Evolutionary conservation across 1,140 invertebrate species (phyloP).

Genomic region (Apis laboriosa): DNA sequence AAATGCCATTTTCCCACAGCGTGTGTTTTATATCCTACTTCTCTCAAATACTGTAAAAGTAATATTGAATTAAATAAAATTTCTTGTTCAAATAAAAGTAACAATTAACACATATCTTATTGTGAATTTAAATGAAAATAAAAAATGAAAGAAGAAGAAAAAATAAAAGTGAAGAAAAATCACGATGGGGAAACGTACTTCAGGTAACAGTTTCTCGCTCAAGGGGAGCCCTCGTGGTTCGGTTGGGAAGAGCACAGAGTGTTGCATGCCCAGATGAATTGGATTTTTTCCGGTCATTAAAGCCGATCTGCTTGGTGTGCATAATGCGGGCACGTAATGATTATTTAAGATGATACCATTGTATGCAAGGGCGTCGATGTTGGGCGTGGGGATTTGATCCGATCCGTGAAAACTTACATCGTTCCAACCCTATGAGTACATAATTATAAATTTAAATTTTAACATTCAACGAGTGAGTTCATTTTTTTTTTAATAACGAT

Average conservation of each 20-base stretch:
- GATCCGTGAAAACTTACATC: conserved; percentile 95
- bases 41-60: conserved; percentile 83
- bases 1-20: conserved; percentile 97
- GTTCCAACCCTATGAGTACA: conserved; percentile 88
- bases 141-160: too few species aligned
- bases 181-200: conserved; percentile 72
- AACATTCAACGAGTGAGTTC: too few species aligned
- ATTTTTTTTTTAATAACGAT: too few species aligned
- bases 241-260: conserved; percentile 87
- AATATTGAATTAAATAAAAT: background rate
- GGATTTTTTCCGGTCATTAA: conserved; percentile 92
- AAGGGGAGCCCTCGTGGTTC: conserved; percentile 88
- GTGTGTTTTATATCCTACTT: conserved; percentile 90
- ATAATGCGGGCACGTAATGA: conserved; percentile 89
- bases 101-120: background rate
- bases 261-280: conserved; percentile 90
- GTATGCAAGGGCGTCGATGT: conserved; percentile 91
- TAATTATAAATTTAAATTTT: conserved; percentile 1
- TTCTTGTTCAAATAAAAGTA: too few species aligned
- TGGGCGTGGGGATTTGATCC: conserved; percentile 91
- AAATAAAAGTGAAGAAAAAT: background rate
- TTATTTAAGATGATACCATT: conserved; percentile 89
- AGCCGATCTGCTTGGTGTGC: conserved; percentile 89
- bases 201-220: conserved; percentile 86
- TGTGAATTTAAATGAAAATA: background rate